phyloP scores from a whole-genome alignment of 2,888 invertebrate species.

The Nomada ferruginata region DNA sequence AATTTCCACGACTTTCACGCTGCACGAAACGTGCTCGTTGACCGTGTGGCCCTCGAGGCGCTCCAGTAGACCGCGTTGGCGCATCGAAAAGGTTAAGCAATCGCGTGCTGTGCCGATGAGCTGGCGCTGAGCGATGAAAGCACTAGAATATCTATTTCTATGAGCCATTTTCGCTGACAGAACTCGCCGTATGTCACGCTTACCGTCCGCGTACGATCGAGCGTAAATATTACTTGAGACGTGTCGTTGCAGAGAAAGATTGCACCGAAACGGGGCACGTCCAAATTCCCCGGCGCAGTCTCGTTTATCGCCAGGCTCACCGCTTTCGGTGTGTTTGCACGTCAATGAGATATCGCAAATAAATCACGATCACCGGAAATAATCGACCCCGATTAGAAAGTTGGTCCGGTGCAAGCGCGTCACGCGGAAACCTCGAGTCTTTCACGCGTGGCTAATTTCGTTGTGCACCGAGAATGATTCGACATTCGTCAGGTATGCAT shows the following conservation, averaged over 20 bases:
- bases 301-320: slow-evolving; percentile 61
- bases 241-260: slow-evolving; percentile 45
- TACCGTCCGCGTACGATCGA: slow-evolving; percentile 30
- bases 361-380: slow-evolving; percentile 73
- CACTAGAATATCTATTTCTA: slow-evolving; percentile 48
- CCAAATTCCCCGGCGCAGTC: slow-evolving; percentile 44
- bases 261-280: slow-evolving; percentile 42
- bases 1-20: too few relatives aligned
- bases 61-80: not conserved
- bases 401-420: slow-evolving; percentile 52
- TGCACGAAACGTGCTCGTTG: not conserved
- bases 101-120: slow-evolving; percentile 25
- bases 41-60: slow-evolving; percentile 3
- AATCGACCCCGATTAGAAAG: slow-evolving; percentile 73
- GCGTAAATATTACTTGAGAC: slow-evolving; percentile 49
- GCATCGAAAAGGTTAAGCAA: slow-evolving; percentile 13
- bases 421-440: slow-evolving; percentile 65
- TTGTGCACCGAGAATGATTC: slow-evolving; percentile 43
- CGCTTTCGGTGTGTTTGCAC: slow-evolving; percentile 59
- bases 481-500: slow-evolving; percentile 44
- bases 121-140: slow-evolving; percentile 41
- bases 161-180: slow-evolving; percentile 31
- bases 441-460: slow-evolving; percentile 65
- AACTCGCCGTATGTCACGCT: slow-evolving; percentile 53
- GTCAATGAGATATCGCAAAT: slow-evolving; percentile 61